Percentiles rank a stretch among this genome's conserved stretches.
Conservation (phyloP, 2,888 invertebrate genomes). For the Hylaea fasciaria region DNA sequence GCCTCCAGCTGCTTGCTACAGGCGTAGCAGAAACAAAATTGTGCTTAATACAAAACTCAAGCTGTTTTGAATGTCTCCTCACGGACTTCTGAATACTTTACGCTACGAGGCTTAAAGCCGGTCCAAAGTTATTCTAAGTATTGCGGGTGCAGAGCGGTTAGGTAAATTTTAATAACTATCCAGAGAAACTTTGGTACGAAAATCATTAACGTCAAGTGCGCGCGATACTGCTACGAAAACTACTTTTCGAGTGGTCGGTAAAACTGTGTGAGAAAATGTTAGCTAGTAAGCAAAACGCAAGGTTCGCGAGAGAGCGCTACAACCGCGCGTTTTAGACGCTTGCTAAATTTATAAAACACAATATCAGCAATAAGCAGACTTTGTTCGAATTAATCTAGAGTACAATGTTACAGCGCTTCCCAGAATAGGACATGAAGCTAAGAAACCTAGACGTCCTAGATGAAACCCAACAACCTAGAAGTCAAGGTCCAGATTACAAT, state of each 20-base stretch:
- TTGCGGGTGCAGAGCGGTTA: not conserved
- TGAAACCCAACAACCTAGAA: constrained; percentile 4
- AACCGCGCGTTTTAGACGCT: too few relatives aligned
- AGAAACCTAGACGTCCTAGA: constrained; percentile 18
- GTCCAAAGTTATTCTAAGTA: constrained; percentile 15
- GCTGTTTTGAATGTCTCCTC: not conserved
- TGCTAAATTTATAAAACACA: not conserved
- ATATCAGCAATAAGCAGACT: constrained; percentile 17
- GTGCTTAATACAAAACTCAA: constrained; percentile 1
- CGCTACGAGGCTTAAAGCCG: constrained; percentile 13
- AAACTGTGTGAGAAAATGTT: too few relatives aligned
- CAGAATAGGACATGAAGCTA: constrained; percentile 28
- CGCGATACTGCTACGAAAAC: too few relatives aligned
- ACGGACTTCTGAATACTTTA: constrained; percentile 3
- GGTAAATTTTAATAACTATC: constrained; percentile 2
- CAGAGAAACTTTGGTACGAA: not conserved
- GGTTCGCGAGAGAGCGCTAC: too few relatives aligned
- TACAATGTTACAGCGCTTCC: constrained; percentile 28
- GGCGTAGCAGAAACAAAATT: too few relatives aligned
- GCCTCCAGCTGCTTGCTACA: too few relatives aligned
- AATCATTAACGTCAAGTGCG: too few relatives aligned
- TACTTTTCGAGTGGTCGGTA: too few relatives aligned
- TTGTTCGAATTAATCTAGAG: constrained; percentile 32
- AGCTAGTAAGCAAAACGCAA: too few relatives aligned
- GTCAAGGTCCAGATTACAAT: constrained; percentile 28